Conservation (phyloP, 92 coral and sea anemone species). For the Porites rus region DNA sequence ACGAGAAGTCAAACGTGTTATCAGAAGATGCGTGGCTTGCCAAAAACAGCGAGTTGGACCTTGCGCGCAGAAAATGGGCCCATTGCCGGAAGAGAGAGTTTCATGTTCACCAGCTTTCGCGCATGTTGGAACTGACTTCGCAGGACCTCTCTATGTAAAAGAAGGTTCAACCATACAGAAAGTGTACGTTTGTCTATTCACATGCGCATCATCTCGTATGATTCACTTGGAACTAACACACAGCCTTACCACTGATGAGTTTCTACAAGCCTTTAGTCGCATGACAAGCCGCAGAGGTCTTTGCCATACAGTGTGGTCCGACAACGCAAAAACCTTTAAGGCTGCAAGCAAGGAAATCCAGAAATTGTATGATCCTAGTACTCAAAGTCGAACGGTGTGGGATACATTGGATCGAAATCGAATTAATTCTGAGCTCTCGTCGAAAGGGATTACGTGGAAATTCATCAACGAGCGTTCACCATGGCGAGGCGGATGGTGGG, state of each 20-base stretch:
- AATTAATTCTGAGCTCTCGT: conserved; percentile 26
- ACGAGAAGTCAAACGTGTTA: conserved; percentile 35
- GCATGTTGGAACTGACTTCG: conserved; percentile 49
- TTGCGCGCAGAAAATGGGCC: conserved; percentile 13
- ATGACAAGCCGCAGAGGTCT: conserved; percentile 18
- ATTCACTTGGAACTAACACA: conserved; percentile 52
- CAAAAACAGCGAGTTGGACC: conserved; percentile 7
- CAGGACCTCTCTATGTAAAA: conserved; percentile 41
- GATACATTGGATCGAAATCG: conserved; percentile 29
- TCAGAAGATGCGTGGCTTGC: conserved; percentile 37
- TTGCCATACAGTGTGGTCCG: conserved; percentile 32
- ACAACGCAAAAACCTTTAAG: conserved; percentile 40
- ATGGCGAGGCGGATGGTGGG: conserved; percentile 54
- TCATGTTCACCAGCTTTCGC: conserved; percentile 16
- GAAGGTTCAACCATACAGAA: conserved; percentile 18
- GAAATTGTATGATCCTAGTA: conserved; percentile 3
- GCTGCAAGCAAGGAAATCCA: conserved; percentile 28
- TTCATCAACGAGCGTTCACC: conserved; percentile 42
- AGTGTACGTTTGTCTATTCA: conserved; percentile 50
- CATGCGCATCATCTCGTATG: conserved; percentile 36
- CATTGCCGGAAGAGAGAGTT: conserved; percentile 38
- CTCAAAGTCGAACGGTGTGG: conserved; percentile 17
- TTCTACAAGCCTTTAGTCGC: conserved; percentile 34
- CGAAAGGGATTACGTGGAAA: conserved; percentile 39
- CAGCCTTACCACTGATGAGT: conserved; percentile 41